Evolutionary conservation across 2,797 vertebrate genomes (phyloP).

Genomic region (Lateolabrax maculatus): DNA sequence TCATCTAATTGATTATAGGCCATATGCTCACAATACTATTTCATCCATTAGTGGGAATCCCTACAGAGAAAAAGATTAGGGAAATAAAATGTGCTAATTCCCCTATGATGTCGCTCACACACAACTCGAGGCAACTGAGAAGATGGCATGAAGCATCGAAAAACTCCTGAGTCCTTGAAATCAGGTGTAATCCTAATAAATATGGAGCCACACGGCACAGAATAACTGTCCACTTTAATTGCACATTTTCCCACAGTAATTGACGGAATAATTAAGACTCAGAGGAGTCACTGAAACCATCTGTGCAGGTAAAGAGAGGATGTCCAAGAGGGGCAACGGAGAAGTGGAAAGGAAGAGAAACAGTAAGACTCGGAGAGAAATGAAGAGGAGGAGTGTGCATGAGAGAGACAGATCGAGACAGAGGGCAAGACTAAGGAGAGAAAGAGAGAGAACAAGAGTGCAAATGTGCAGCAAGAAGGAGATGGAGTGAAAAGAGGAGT

Average conservation of each 20-base stretch:
- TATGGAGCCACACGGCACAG: conserved; percentile 64
- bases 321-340: conserved; percentile 52
- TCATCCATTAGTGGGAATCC: conserved; percentile 59
- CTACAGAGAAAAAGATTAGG: conserved; percentile 49
- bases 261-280: conserved; percentile 87
- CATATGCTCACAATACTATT: conserved; percentile 60
- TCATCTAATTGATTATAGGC: conserved; percentile 52
- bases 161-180: conserved; percentile 64
- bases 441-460: conserved; percentile 36
- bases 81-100: conserved; percentile 68
- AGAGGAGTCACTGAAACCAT: conserved; percentile 84
- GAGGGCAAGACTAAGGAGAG: conserved; percentile 35
- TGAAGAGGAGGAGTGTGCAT: conserved; percentile 12
- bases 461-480: conserved; percentile 42
- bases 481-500: conserved; percentile 30
- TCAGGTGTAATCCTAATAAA: conserved; percentile 84
- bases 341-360: conserved; percentile 30
- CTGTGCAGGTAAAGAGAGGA: conserved; percentile 79
- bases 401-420: conserved; percentile 35
- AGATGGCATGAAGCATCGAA: conserved; percentile 44
- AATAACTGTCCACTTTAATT: conserved; percentile 83
- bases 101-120: conserved; percentile 59
- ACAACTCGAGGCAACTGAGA: conserved; percentile 56
- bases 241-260: conserved; percentile 86
- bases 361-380: conserved; percentile 1